These are phyloP conservation scores for Apis florea DNA, from an alignment of 1,140 invertebrate species.

Conservation along the genomic window DNA sequence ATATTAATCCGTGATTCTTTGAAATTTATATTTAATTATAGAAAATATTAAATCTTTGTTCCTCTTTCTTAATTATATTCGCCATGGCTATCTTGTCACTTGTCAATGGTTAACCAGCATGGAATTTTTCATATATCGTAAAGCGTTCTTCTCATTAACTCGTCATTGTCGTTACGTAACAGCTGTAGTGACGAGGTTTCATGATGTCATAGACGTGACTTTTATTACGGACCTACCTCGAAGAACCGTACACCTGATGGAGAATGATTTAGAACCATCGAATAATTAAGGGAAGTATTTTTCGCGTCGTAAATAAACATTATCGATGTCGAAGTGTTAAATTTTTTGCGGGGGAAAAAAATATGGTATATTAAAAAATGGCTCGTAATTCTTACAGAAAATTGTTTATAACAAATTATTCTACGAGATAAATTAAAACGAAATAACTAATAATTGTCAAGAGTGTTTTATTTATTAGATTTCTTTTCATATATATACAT, in stretches of 20 bases:
- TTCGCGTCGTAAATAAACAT: constrained; percentile 49
- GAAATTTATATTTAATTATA: constrained; percentile 12
- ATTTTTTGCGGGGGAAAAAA: background rate
- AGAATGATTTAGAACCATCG: constrained; percentile 39
- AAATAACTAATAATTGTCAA: too few relatives aligned
- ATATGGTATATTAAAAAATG: background rate
- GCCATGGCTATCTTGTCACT: background rate
- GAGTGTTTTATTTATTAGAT: too few relatives aligned
- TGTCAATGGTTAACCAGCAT: background rate
- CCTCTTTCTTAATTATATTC: background rate
- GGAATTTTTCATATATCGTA: constrained; percentile 31
- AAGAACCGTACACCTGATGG: constrained; percentile 12
- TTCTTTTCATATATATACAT: too few relatives aligned
- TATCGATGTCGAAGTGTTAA: background rate
- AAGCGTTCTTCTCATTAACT: constrained; percentile 46
- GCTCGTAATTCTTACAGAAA: background rate
- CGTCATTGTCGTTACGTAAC: constrained; percentile 41
- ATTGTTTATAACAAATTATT: too few relatives aligned
- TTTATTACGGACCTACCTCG: constrained; percentile 46
- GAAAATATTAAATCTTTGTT: background rate
- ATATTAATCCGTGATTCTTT: background rate
- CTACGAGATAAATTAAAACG: too few relatives aligned
- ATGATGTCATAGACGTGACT: constrained; percentile 36
- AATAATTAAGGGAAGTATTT: constrained; percentile 52
- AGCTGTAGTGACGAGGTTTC: constrained; percentile 47